phyloP scores from a whole-genome alignment of 2,888 invertebrate species.

The Drosophila prolongata region DNA sequence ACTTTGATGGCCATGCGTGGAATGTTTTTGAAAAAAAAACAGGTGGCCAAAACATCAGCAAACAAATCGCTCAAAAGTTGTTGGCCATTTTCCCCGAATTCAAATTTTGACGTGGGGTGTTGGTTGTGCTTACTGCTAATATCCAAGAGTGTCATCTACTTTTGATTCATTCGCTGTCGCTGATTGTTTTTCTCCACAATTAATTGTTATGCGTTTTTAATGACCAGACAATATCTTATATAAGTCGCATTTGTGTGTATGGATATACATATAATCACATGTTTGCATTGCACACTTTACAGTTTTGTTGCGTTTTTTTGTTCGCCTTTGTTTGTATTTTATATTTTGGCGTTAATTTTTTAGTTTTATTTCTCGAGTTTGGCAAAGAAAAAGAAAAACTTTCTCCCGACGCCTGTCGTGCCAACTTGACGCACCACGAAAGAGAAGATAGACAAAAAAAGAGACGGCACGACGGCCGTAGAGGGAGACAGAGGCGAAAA shows the following conservation, averaged over 20 bases:
- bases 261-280: slow-evolving; percentile 48
- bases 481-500: slow-evolving; percentile 35
- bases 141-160: slow-evolving; percentile 38
- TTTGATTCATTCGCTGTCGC: slow-evolving; percentile 62
- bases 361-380: slow-evolving; percentile 48
- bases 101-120: slow-evolving; percentile 3
- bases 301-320: slow-evolving; percentile 64
- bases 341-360: slow-evolving; percentile 59
- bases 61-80: slow-evolving; percentile 2
- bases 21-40: slow-evolving; percentile 23
- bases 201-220: slow-evolving; percentile 75
- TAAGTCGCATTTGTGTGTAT: slow-evolving; percentile 38
- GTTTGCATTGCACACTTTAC: slow-evolving; percentile 59
- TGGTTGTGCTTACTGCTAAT: slow-evolving; percentile 10
- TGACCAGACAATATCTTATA: slow-evolving; percentile 53
- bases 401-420: slow-evolving; percentile 73
- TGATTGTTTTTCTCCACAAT: slow-evolving; percentile 51
- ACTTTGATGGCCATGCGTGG: slow-evolving; percentile 44
- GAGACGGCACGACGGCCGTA: slow-evolving; percentile 5
- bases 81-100: slow-evolving; percentile 18
- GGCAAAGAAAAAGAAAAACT: slow-evolving; percentile 66
- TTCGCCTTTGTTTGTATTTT: slow-evolving; percentile 58
- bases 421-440: slow-evolving; percentile 69
- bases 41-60: slow-evolving; percentile 4
- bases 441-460: slow-evolving; percentile 47